Evolutionary conservation across 2,113 vertebrate species (phyloP), one percentile per base, ranked within the genome.

Genomic region (Clarias batrachus): DNA sequence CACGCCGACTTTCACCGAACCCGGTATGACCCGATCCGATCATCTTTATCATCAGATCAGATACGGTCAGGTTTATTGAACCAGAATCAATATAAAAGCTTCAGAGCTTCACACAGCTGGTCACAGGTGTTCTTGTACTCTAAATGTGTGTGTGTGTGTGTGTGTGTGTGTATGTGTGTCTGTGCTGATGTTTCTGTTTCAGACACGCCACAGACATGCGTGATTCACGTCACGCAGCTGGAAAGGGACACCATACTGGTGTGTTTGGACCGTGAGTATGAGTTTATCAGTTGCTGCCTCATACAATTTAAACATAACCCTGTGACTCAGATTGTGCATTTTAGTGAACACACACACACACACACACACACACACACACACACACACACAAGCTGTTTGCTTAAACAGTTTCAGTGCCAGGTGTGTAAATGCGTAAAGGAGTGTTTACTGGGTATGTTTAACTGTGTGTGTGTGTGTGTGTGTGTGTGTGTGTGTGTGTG

Each of bases 161-260:
- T 6, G 41, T 59, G 48, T 48, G 48, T 48, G 27, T 16, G 21
- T 1, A 14, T 57, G 13, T 23, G 2, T 37, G 17, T 79, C 2
- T 48, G 4, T 25, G 57, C 11, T 65, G 48, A 14, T 78, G 48
- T 81, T 27, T 90, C 59, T 37, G 89, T 90, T 93, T 92, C 91
- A 99, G 98, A 99, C 92, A 96, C 95, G 21, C 97, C 97, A 21
- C 97, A 98, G 93, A 95, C 97, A 1, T 98, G 95, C 86, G 97
- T 99, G 90, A 97, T 98, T 87, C 97, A 99, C 30, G 96, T 99
- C 88, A 99, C 97, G 62, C 98, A 99, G 87, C 93, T 99, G 91
- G 97, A 99, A 93, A 96, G 97, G 93, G 98, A 99, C 91, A 99
- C 98, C 76, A 98, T 99, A 92, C 94, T 99, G 41, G 98, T 99